Conservation (phyloP, 2,113 vertebrate species). For the Eurystomus gularis region DNA sequence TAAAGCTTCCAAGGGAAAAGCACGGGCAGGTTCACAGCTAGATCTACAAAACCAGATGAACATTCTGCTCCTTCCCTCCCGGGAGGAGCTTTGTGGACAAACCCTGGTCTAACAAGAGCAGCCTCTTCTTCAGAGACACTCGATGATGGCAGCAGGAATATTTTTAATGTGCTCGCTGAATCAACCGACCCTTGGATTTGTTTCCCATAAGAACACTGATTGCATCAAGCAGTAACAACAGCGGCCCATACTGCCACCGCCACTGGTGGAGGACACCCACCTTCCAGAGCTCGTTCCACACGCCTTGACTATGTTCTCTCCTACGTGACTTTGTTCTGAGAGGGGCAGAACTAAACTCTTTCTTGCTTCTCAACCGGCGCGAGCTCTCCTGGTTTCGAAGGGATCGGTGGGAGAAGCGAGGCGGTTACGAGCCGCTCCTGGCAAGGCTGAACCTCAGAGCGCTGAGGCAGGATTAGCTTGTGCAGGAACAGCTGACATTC, state of each 20-base stretch:
- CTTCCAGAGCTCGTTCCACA: background rate
- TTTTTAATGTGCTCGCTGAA: background rate
- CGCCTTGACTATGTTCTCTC: too few relatives aligned
- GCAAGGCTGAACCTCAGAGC: background rate
- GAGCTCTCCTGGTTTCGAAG: background rate
- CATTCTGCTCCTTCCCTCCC: background rate
- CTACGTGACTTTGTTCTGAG: background rate
- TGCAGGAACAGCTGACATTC: slow-evolving; percentile 32
- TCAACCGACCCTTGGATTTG: background rate
- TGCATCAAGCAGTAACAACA: background rate
- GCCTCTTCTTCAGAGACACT: background rate
- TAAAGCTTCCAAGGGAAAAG: background rate
- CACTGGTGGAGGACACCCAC: background rate
- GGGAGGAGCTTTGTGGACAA: background rate
- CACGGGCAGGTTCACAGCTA: background rate
- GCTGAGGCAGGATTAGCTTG: background rate
- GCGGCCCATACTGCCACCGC: background rate
- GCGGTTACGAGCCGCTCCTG: fast-evolving
- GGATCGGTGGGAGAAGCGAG: fast-evolving
- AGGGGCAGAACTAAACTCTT: background rate
- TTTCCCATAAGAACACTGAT: background rate
- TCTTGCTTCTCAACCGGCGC: background rate
- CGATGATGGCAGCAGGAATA: background rate
- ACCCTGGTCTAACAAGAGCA: background rate
- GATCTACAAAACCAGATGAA: background rate